A percentile compares a stretch with the other conserved stretches of the same genome.
phyloP scores from a whole-genome alignment of 2,113 vertebrate genomes.

The Mesocricetus auratus region DNA sequence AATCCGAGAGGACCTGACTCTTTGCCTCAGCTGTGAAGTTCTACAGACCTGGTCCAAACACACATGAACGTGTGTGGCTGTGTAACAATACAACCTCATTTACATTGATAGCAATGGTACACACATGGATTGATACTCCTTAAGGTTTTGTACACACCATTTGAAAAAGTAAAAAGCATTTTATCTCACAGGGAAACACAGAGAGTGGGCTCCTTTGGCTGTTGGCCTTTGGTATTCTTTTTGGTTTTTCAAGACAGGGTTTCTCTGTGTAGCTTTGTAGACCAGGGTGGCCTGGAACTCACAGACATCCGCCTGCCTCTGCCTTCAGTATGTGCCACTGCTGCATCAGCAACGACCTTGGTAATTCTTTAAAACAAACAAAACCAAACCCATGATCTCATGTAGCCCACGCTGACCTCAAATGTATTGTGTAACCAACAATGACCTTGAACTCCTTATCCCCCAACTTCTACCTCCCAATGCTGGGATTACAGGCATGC shows the following conservation, averaged over 20 bases:
- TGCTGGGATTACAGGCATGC: not conserved
- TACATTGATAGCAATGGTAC: not conserved
- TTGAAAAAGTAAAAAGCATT: not conserved
- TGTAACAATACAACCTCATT: not conserved
- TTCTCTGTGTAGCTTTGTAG: too few relatives aligned
- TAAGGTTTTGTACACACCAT: not conserved
- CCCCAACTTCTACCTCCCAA: not conserved
- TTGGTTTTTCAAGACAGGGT: too few relatives aligned
- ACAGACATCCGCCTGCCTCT: too few relatives aligned
- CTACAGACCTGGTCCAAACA: not conserved
- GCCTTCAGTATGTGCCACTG: too few relatives aligned
- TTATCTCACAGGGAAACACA: not conserved
- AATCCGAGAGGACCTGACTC: rapidly evolving
- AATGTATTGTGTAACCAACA: not conserved
- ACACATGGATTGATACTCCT: not conserved
- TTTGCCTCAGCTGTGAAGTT: not conserved
- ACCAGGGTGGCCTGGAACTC: too few relatives aligned
- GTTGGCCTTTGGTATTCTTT: not conserved
- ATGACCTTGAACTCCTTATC: not conserved
- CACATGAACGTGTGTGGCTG: not conserved
- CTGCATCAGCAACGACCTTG: too few relatives aligned
- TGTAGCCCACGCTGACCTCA: not conserved
- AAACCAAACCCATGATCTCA: not conserved
- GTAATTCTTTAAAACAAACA: not conserved
- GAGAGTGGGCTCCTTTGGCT: not conserved